Evolutionary conservation across 2,888 invertebrate genomes (phyloP).

Genomic region (Griposia aprilina): DNA sequence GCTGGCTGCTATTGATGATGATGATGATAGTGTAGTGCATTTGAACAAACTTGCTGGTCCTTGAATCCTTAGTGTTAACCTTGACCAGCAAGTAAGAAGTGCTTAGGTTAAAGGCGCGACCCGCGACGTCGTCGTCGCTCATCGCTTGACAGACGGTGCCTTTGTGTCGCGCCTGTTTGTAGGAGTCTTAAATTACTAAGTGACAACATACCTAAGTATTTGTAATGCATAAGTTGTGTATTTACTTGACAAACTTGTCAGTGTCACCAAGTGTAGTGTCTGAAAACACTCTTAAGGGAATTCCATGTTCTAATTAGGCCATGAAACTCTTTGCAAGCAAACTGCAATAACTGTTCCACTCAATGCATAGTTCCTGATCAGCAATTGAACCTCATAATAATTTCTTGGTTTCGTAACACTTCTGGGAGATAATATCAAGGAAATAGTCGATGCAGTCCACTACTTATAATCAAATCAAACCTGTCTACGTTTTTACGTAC

Average conservation of each 20-base stretch:
- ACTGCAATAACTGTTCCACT: not conserved
- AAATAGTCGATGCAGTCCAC: not conserved
- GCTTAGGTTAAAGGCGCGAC: not conserved
- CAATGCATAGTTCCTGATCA: conserved; percentile 8
- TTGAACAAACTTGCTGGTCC: not conserved
- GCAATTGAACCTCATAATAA: conserved; percentile 13
- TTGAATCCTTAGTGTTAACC: not conserved
- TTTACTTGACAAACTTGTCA: not conserved
- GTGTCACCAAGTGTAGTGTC: not conserved
- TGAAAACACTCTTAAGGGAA: not conserved
- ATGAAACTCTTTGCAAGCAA: not conserved
- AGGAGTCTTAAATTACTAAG: not conserved
- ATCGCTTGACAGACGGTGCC: too few species aligned
- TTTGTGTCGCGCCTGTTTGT: too few species aligned
- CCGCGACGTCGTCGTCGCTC: too few species aligned
- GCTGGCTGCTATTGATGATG: too few species aligned
- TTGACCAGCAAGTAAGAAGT: not conserved
- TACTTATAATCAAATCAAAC: conserved; percentile 7
- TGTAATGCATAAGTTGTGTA: not conserved
- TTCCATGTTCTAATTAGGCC: not conserved
- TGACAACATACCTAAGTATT: too few species aligned
- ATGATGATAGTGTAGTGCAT: too few species aligned
- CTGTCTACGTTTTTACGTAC: not conserved
- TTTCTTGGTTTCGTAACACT: conserved; percentile 1
- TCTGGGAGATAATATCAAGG: not conserved